A percentile compares a stretch with the other conserved stretches of the same genome.
Evolutionary conservation across 1,140 invertebrate genomes (phyloP).

Genomic region (Diprion similis): DNA sequence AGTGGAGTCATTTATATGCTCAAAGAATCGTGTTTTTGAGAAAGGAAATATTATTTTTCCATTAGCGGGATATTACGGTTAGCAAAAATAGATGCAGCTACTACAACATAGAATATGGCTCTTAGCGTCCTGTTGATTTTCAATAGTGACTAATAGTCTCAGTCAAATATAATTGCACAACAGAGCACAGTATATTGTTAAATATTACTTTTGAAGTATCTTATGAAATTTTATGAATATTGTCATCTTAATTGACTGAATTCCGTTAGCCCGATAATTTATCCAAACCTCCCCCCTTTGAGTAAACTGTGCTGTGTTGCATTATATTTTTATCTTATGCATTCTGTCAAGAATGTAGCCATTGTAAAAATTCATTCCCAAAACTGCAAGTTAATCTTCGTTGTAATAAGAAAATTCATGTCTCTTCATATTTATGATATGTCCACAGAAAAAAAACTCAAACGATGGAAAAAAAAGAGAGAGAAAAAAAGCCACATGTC

Average conservation of each 20-base stretch:
- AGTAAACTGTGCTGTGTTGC: not conserved
- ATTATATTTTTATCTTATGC: not conserved
- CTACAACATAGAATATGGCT: not conserved
- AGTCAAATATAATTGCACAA: not conserved
- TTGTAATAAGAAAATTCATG: slow-evolving; percentile 44
- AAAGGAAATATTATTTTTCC: not conserved
- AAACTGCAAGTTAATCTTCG: not conserved
- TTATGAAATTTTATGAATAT: not conserved
- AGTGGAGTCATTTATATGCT: too few relatives aligned
- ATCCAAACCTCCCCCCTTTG: not conserved
- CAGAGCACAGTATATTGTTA: not conserved
- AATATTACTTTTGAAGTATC: not conserved
- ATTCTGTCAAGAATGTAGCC: not conserved
- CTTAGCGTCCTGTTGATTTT: not conserved
- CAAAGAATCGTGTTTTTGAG: not conserved
- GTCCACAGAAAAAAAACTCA: slow-evolving; percentile 62
- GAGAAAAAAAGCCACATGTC: slow-evolving; percentile 56
- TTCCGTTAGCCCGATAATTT: not conserved
- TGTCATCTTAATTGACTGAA: not conserved
- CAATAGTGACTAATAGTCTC: not conserved
- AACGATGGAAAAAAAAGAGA: slow-evolving; percentile 58
- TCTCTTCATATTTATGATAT: slow-evolving; percentile 58
- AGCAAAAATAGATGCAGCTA: not conserved
- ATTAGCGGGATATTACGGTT: not conserved
- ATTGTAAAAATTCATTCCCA: not conserved